Percentiles rank a stretch among this genome's conserved stretches.
Evolutionary conservation across 2,797 vertebrate genomes (phyloP).

Genomic region (Fistularia commersonii): DNA sequence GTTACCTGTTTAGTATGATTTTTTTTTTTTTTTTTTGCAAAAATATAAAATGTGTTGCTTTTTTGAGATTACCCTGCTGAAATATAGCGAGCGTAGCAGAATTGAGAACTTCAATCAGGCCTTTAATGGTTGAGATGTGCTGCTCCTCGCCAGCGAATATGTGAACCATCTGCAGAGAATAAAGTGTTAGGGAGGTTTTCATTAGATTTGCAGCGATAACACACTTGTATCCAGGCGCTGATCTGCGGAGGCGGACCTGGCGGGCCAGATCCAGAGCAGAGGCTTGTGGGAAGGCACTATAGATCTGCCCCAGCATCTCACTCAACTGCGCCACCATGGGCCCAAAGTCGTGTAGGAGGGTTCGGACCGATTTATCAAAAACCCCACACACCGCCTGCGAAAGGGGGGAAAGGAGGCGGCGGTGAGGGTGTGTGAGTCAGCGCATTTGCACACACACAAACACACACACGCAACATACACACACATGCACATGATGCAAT

Average conservation of each 20-base stretch:
- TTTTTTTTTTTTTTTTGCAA: not conserved
- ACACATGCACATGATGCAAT: no score
- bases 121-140: slow-evolving; percentile 82
- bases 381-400: slow-evolving; percentile 90
- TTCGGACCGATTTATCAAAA: slow-evolving; percentile 95
- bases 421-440: slow-evolving; percentile 19
- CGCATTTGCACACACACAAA: not conserved
- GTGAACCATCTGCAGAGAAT: slow-evolving; percentile 84
- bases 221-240: not conserved
- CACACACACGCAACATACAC: not conserved
- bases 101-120: slow-evolving; percentile 85
- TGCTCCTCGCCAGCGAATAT: slow-evolving; percentile 92
- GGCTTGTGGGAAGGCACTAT: slow-evolving; percentile 89
- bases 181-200: not conserved
- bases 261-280: slow-evolving; percentile 90
- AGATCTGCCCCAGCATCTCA: slow-evolving; percentile 96
- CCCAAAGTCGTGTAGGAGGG: slow-evolving; percentile 89
- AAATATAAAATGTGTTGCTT: not conserved
- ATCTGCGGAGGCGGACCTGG: slow-evolving; percentile 74
- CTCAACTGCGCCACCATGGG: slow-evolving; percentile 94
- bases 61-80: slow-evolving; percentile 84
- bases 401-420: slow-evolving; percentile 8
- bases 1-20: no score
- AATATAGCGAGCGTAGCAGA: slow-evolving; percentile 90
- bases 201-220: not conserved